Evolutionary conservation across 2,113 vertebrate genomes (phyloP), one percentile per base, ranked within the genome.

Genomic region (Aegotheles bennettii): DNA sequence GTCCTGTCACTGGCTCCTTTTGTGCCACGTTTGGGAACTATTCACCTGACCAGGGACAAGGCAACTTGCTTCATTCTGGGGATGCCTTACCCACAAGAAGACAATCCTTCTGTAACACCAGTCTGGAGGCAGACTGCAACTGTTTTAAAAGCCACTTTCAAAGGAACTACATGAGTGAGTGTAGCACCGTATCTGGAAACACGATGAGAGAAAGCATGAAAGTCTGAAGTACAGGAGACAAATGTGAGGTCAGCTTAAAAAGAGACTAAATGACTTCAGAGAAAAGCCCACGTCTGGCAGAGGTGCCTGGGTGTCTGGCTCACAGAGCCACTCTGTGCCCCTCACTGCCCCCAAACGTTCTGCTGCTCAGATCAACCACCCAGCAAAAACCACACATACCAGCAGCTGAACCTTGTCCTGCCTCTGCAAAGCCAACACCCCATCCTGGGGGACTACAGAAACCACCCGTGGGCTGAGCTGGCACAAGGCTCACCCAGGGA

Each of bases 341-440:
- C 53, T 42, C 9, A 0, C 50, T 56, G 53, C 12, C 48, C 90
- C 51, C 4, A 3, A 6, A 4, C 5, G 13, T 16, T 54, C 60
- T 29, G 29, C 53, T 15, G 35, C 53, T 56, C 73, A 36, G 13
- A 6, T 20, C 29, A 38, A 10, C 24, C 51, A 29, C 1, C 45
- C 15, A 40, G 11, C 61, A 43, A 16, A 19, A 1, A 11, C 0
- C n/a, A 18, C 40, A 15, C 2, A 1, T 1, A 2, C 5, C 43
- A 15, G 61, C 45, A n/a, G 17, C 56, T 23, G 31, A 61, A 12
- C 23, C 14, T 4, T 15, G 45, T 20, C n/a, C 70, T 47, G 5
- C 71, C 10, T 31, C 57, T 40, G 36, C 60, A 61, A 4, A 42
- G 60, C 38, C 82, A 51, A 4, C 18, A 2, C 1, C 0, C 4